Evolutionary conservation across 2,888 invertebrate genomes (phyloP).

Genomic region (Pelosia muscerda): DNA sequence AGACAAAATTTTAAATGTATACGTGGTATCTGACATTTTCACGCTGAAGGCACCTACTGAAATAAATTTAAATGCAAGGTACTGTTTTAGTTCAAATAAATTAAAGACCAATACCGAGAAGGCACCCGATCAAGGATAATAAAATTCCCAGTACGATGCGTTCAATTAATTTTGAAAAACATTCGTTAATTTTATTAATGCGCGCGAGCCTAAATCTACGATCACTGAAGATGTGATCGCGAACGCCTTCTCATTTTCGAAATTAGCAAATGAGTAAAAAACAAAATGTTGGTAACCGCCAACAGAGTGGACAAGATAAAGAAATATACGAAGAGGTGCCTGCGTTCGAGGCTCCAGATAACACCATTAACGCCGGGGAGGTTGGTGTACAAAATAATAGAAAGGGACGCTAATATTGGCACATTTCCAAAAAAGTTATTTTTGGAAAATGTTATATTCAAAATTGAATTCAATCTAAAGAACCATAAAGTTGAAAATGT

Average conservation of each 20-base stretch:
- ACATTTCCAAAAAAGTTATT: conserved; percentile 45
- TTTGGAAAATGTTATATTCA: conserved; percentile 1
- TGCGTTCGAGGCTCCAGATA: conserved; percentile 84
- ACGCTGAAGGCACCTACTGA: conserved; percentile 36
- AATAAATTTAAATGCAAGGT: conserved; percentile 36
- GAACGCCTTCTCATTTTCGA: conserved; percentile 84
- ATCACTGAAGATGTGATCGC: conserved; percentile 80
- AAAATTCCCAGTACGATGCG: conserved; percentile 73
- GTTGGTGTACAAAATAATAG: conserved; percentile 78
- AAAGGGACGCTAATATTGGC: conserved; percentile 68
- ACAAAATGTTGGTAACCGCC: conserved; percentile 77
- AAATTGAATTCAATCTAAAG: conserved; percentile 39
- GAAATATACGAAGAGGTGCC: conserved; percentile 86
- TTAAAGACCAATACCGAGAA: conserved; percentile 63
- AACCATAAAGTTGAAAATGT: conserved; percentile 32
- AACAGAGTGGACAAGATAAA: conserved; percentile 85
- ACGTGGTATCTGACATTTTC: not conserved
- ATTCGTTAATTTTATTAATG: conserved; percentile 86
- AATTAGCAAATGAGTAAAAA: conserved; percentile 86
- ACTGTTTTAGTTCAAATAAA: conserved; percentile 40
- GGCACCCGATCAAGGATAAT: conserved; percentile 74
- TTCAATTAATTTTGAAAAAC: conserved; percentile 84
- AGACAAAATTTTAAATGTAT: not conserved
- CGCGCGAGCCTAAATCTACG: conserved; percentile 80
- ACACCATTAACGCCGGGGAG: conserved; percentile 86